Evolutionary conservation across 2,888 invertebrate genomes (phyloP).

Genomic region (Drosophila macrospina): DNA sequence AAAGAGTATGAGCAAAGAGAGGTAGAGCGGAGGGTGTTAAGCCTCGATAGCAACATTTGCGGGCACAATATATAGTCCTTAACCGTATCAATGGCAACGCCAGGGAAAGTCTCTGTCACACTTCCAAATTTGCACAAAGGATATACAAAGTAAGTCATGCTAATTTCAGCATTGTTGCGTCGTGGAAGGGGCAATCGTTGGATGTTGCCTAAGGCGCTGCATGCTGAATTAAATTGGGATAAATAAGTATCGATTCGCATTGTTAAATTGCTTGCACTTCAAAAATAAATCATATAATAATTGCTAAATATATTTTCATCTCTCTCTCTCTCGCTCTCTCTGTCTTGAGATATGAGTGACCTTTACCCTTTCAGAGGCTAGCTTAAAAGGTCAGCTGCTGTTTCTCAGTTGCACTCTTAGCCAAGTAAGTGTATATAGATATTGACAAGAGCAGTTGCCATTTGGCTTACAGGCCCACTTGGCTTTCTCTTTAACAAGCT

Average conservation of each 20-base stretch:
- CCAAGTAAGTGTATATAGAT: slow-evolving; percentile 37
- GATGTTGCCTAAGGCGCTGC: neutral
- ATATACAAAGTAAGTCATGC: slow-evolving; percentile 75
- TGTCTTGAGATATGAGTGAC: neutral
- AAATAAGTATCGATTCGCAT: neutral
- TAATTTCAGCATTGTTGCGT: slow-evolving; percentile 70
- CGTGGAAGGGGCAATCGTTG: neutral
- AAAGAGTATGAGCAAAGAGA: neutral
- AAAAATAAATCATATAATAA: slow-evolving; percentile 3
- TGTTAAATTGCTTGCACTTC: neutral
- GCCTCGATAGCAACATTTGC: slow-evolving; percentile 49
- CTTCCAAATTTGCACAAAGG: slow-evolving; percentile 74
- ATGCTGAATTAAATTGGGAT: neutral
- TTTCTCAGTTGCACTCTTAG: slow-evolving; percentile 26
- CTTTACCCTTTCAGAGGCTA: slow-evolving; percentile 8
- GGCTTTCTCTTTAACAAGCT: slow-evolving; percentile 36
- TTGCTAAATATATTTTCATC: neutral
- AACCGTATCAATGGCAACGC: slow-evolving; percentile 70
- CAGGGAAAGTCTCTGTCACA: slow-evolving; percentile 37
- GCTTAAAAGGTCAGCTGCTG: slow-evolving; percentile 31
- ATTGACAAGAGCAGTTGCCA: slow-evolving; percentile 64
- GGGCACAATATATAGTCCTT: slow-evolving; percentile 58
- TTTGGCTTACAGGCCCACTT: slow-evolving; percentile 38
- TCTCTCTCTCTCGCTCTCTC: neutral
- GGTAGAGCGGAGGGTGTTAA: slow-evolving; percentile 4